Base-by-base conservation (phyloP, 2,888 invertebrate genomes). In the Stomorhina lunata region DNA sequence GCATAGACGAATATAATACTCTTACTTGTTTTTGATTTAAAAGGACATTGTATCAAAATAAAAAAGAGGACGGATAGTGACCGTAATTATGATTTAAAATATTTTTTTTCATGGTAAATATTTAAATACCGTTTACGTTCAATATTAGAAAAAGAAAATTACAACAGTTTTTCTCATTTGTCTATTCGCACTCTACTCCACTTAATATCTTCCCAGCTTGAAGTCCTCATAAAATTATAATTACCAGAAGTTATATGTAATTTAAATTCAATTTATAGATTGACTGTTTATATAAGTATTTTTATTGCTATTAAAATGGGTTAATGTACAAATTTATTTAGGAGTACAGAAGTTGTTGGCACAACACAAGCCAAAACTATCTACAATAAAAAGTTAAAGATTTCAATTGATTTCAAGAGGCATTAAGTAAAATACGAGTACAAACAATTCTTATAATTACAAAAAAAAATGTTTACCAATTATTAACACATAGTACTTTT, bases 271-370 rank as follows among this genome's bases (percentile, higher is more conserved):
- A 40, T 59, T 37, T 57, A 12, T 57, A 10, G 25, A 59, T 34
- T 22, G 25, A 27, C 25, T 29, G 10, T 57, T 59, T 22, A 59
- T 15, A 34, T 29, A 34, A 34, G 12, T 20, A 59, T n/a, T 59
- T 34, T 37, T 25, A 45, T 45, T 32, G 4, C 17, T 45, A 65
- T 65, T 66, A 34, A 68, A 68, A 68, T 68, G 27, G 53, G 22
- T 50, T 66, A 66, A 66, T 66, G 25, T 25, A 20, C 22, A n/a
- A 20, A 57, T 59, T 71, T 59, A 34, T 59, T 71, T 71, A n/a
- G n/a, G n/a, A n/a, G n/a, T n/a, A 71, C 34, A 37, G 32, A 37
- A 34, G 55, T 73, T n/a, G n/a, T n/a, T 66, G 65, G 50, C 22
- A 27, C 20, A 45, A 55, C 25, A 48, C 22, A n/a, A 22, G 15